phyloP scores from a whole-genome alignment of 2,113 vertebrate species.

The Taurulus bubalis region DNA sequence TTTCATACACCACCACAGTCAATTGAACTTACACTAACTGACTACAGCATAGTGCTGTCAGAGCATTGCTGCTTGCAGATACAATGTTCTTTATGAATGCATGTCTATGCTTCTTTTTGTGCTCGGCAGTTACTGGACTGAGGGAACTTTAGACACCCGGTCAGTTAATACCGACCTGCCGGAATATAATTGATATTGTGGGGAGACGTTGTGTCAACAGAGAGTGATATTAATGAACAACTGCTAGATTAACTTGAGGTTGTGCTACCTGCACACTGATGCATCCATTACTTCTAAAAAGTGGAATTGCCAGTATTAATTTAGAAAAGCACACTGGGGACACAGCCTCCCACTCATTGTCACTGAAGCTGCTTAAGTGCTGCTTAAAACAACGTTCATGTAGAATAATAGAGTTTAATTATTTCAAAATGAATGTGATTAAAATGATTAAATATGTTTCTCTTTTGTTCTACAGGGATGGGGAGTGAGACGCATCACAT shows the following conservation, averaged over 20 bases:
- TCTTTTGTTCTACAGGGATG: slow-evolving; percentile 86
- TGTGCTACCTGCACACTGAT: background rate
- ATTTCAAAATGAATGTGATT: background rate
- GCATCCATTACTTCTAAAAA: background rate
- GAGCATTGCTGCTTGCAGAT: background rate
- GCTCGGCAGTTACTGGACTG: background rate
- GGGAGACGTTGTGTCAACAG: background rate
- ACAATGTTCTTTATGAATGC: background rate
- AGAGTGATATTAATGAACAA: background rate
- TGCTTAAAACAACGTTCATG: background rate
- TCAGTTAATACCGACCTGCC: background rate
- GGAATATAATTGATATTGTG: background rate
- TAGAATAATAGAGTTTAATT: background rate
- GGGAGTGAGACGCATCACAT: slow-evolving; percentile 96
- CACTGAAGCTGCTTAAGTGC: background rate
- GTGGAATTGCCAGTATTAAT: background rate
- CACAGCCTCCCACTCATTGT: background rate
- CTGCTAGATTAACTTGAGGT: background rate
- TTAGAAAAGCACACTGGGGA: background rate
- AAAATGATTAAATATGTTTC: background rate
- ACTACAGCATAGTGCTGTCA: background rate
- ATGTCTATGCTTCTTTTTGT: background rate
- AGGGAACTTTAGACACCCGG: background rate
- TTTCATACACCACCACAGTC: background rate
- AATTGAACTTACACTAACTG: background rate